phyloP scores from a whole-genome alignment of 2,113 vertebrate genomes.

The Emydura subglobosa region DNA sequence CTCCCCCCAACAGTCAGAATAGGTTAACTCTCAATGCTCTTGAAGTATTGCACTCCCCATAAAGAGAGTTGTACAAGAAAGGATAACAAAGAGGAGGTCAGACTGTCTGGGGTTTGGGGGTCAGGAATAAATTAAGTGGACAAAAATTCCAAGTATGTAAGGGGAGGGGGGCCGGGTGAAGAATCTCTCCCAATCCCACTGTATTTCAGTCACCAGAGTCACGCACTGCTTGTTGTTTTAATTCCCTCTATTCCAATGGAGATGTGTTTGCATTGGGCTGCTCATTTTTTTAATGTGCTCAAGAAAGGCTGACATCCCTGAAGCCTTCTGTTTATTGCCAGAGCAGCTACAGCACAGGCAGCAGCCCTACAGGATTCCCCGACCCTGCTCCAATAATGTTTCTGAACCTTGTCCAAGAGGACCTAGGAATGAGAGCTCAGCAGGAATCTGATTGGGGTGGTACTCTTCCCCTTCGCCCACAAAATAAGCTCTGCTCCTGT shows the following conservation, averaged over 20 bases:
- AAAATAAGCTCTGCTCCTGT: neutral
- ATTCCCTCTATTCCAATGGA: neutral
- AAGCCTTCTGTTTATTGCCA: neutral
- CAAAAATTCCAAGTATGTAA: neutral
- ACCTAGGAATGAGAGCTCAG: neutral
- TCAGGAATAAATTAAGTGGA: neutral
- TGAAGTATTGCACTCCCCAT: neutral
- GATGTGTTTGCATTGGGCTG: neutral
- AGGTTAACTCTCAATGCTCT: neutral
- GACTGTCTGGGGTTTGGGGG: constrained; percentile 16
- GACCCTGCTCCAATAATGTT: neutral
- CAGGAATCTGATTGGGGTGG: neutral
- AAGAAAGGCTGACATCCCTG: neutral
- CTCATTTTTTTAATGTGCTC: neutral
- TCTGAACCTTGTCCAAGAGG: neutral
- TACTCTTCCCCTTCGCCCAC: neutral
- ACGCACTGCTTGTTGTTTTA: too few relatives aligned
- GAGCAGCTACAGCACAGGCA: neutral
- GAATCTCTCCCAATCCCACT: neutral
- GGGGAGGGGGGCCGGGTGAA: neutral
- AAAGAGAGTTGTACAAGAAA: constrained; percentile 9
- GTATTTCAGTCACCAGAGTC: neutral
- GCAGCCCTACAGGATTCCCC: neutral
- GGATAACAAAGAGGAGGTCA: neutral
- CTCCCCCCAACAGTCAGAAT: neutral